These are phyloP conservation scores for Paedocypris sp. DNA, from an alignment of 2,113 vertebrate species.

Conservation along the genomic window DNA sequence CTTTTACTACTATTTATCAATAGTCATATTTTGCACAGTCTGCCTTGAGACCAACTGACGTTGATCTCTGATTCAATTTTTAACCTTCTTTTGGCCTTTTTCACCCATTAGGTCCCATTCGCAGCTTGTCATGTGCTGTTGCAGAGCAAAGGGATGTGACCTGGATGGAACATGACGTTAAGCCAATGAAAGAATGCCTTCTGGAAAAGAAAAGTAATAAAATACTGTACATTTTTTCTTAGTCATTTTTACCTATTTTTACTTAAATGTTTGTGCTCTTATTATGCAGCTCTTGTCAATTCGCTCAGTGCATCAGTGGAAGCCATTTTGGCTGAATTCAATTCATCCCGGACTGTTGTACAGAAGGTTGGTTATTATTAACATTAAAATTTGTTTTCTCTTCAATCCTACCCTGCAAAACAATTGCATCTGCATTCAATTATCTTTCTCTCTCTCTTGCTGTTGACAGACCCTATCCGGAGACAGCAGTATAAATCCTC, in stretches of 20 bases:
- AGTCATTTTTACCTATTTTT: background rate
- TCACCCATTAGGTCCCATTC: slow-evolving; percentile 58
- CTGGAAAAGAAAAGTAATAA: slow-evolving; percentile 72
- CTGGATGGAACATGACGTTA: slow-evolving; percentile 63
- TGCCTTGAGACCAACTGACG: background rate
- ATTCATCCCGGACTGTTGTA: slow-evolving; percentile 75
- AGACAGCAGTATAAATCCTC: slow-evolving; percentile 82
- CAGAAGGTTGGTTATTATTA: slow-evolving; percentile 75
- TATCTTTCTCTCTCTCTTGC: background rate
- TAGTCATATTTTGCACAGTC: background rate
- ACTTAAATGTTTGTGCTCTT: slow-evolving; percentile 18
- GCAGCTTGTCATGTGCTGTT: slow-evolving; percentile 69
- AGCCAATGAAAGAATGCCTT: slow-evolving; percentile 43
- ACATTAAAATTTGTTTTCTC: no score
- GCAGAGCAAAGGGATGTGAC: slow-evolving; percentile 48
- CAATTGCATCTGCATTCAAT: no score
- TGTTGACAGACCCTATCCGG: slow-evolving; percentile 77
- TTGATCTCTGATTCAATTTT: background rate
- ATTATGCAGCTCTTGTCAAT: slow-evolving; percentile 69
- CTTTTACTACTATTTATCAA: no score
- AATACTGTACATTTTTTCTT: background rate
- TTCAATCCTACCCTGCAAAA: no score
- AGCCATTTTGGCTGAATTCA: slow-evolving; percentile 81
- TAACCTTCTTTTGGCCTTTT: slow-evolving; percentile 26
- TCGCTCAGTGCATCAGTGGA: slow-evolving; percentile 79